Percentiles rank a stretch among this genome's conserved stretches.
phyloP scores from a whole-genome alignment of 1,140 invertebrate species.

The Tetraneura akinire region DNA sequence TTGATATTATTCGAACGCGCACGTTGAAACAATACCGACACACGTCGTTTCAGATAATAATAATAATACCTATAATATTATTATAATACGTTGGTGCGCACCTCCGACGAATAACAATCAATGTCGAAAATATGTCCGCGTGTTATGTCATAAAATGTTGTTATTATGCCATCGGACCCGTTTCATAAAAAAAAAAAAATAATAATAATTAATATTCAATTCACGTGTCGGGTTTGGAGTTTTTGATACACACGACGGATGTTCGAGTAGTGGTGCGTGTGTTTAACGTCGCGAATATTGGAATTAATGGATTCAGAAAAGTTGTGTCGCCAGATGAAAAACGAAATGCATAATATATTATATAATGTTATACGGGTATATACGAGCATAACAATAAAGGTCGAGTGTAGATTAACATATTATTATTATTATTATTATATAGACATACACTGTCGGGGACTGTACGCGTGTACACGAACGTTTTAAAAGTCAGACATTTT shows the following conservation, averaged over 20 bases:
- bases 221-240: background rate
- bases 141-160: too few relatives aligned
- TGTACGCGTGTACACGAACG: background rate
- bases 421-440: too few relatives aligned
- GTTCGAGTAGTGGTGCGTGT: background rate
- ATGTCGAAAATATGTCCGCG: background rate
- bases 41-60: too few relatives aligned
- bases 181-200: too few relatives aligned
- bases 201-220: conserved; percentile 19
- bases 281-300: conserved; percentile 19
- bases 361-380: too few relatives aligned
- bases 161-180: too few relatives aligned
- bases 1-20: background rate
- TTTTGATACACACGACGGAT: too few relatives aligned
- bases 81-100: background rate
- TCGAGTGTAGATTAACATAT: background rate
- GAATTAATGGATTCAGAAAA: background rate
- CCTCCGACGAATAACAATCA: conserved; percentile 8
- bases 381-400: background rate
- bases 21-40: too few relatives aligned
- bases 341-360: too few relatives aligned
- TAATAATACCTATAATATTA: too few relatives aligned
- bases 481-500: conserved; percentile 10
- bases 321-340: background rate
- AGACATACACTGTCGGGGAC: too few relatives aligned